Conservation (phyloP, 2,113 vertebrate genomes). For the Poeciliopsis occidentalis region DNA sequence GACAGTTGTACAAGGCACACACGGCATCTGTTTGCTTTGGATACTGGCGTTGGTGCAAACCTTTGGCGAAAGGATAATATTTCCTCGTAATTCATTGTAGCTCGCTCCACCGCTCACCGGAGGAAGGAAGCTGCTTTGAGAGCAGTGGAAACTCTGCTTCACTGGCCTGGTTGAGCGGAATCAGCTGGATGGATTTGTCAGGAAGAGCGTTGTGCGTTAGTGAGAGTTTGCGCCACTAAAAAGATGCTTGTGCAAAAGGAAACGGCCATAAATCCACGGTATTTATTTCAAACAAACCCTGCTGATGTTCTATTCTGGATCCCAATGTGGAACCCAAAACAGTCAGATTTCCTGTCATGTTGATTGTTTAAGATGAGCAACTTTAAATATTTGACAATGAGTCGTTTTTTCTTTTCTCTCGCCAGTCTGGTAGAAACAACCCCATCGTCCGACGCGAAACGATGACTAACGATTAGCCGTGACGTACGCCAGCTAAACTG, state of each 20-base stretch:
- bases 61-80: constrained; percentile 64
- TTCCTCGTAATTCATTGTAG: constrained; percentile 71
- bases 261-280: neutral
- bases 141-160: constrained; percentile 59
- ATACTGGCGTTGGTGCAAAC: constrained; percentile 64
- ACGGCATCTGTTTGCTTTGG: constrained; percentile 73
- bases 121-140: constrained; percentile 50
- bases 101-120: constrained; percentile 51
- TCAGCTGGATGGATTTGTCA: constrained; percentile 41
- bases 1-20: constrained; percentile 68
- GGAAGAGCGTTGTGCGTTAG: neutral
- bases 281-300: neutral
- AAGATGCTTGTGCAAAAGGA: neutral
- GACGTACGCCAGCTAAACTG: too few relatives aligned
- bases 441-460: too few relatives aligned
- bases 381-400: too few relatives aligned
- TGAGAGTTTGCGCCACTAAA: neutral
- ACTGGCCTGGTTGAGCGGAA: constrained; percentile 39
- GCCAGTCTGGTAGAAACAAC: too few relatives aligned
- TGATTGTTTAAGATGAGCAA: too few relatives aligned
- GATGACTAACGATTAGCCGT: too few relatives aligned
- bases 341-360: neutral
- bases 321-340: neutral
- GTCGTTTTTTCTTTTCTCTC: too few relatives aligned
- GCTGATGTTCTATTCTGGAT: neutral